Evolutionary conservation across 2,888 invertebrate genomes (phyloP).

Genomic region (Hyposoter didymator): DNA sequence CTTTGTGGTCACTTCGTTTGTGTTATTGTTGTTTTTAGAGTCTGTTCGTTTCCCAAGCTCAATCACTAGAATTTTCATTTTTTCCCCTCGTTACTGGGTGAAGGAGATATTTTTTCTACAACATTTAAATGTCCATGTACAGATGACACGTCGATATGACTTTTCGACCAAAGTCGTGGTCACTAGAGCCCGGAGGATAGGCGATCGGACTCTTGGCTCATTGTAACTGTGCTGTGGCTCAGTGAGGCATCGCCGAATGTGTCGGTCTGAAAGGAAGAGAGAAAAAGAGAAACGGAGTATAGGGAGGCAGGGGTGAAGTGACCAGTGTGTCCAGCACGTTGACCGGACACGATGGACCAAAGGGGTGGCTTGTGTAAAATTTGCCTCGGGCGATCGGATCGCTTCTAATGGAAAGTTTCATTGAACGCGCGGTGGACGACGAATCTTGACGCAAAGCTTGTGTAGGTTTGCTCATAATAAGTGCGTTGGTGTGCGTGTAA

Average conservation of each 20-base stretch:
- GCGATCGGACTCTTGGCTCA: slow-evolving; percentile 55
- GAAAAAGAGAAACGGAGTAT: slow-evolving; percentile 18
- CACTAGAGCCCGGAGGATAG: slow-evolving; percentile 53
- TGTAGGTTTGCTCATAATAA: slow-evolving; percentile 31
- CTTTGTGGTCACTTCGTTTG: too few species aligned
- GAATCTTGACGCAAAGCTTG: slow-evolving; percentile 61
- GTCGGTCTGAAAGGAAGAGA: slow-evolving; percentile 31
- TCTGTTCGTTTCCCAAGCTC: too few species aligned
- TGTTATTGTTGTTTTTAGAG: too few species aligned
- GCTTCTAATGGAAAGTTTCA: slow-evolving; percentile 65
- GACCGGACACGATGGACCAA: slow-evolving; percentile 54
- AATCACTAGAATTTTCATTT: too few species aligned
- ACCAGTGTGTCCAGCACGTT: slow-evolving; percentile 59
- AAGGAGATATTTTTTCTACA: background rate
- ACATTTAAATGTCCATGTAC: too few species aligned
- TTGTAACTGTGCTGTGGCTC: slow-evolving; percentile 49
- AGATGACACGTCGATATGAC: slow-evolving; percentile 53
- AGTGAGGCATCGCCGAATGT: slow-evolving; percentile 30
- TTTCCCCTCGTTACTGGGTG: background rate
- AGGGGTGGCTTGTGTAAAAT: slow-evolving; percentile 55
- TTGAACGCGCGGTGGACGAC: slow-evolving; percentile 56
- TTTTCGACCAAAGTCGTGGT: slow-evolving; percentile 48
- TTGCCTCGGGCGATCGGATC: slow-evolving; percentile 59
- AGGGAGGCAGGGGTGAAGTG: slow-evolving; percentile 29
- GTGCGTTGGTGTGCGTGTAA: slow-evolving; percentile 44